phyloP scores from a whole-genome alignment of 2,797 vertebrate genomes.

The Tokudaia muenninki region DNA sequence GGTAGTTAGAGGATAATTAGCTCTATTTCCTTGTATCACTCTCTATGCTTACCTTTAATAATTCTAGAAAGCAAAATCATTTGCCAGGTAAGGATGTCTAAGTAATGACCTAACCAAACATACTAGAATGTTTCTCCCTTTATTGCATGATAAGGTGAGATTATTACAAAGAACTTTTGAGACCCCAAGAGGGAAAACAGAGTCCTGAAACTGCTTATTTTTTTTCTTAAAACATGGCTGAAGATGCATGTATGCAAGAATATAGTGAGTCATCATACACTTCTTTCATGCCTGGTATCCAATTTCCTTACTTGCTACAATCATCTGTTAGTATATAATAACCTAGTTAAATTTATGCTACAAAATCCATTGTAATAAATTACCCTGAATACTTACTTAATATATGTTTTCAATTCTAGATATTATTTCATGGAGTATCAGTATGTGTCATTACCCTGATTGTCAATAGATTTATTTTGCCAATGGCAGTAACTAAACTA shows the following conservation, averaged over 20 bases:
- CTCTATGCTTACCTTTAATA: not conserved
- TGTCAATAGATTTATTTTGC: conserved; percentile 83
- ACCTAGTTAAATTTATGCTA: not conserved
- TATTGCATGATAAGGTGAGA: not conserved
- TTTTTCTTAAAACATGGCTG: conserved; percentile 7
- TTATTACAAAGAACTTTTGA: not conserved
- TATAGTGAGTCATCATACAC: not conserved
- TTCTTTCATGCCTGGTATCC: not conserved
- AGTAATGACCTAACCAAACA: not conserved
- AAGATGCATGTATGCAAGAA: not conserved
- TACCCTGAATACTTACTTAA: conserved; percentile 22
- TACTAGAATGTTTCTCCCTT: not conserved
- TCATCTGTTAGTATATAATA: not conserved
- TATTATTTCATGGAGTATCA: conserved; percentile 82
- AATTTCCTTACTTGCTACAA: not conserved
- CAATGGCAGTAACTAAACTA: conserved; percentile 76
- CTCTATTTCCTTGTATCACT: not conserved
- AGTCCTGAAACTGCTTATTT: not conserved
- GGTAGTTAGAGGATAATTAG: not conserved
- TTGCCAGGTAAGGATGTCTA: not conserved
- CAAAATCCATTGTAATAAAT: not conserved
- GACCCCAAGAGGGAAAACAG: not conserved
- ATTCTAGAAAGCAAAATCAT: not conserved
- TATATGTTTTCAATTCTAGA: conserved; percentile 74
- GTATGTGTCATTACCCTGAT: conserved; percentile 82